Base-by-base conservation (phyloP, 2,888 invertebrate genomes). In the Beris morrisii region DNA sequence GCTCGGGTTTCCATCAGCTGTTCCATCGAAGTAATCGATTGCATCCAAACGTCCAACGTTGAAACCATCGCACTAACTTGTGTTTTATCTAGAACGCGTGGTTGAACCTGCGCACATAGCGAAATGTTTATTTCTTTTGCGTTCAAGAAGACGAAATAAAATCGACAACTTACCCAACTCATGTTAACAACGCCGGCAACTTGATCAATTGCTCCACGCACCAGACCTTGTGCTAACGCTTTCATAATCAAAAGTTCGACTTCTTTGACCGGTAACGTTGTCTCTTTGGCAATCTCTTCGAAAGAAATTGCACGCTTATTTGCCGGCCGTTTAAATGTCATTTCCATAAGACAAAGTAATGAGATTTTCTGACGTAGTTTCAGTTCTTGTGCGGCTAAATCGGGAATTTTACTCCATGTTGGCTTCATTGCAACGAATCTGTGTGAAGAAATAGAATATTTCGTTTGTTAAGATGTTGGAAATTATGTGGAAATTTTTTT, bases 241-340 rank as follows among this genome's bases (percentile, higher is more conserved):
- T 96, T 97, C 98, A 99, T 99, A 1, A 99, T 94, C 53, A 99
- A 83, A 69, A 96, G 84, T 78, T 99, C 99, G 22, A 99, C 95
- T 77, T 95, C 92, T 72, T 91, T 88, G 0, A 88, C 81, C 0
- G 93, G 92, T 66, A 97, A 83, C 71, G 91, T 86, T 4, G 97
- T 93, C 76, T 93, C 93, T 38, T 84, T 83, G 0, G 97, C 88
- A 64, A 99, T 97, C 78, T 97, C 97, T 0, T 86, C 84, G 81
- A 99, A 99, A 0, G 93, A 87, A 66, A 99, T 83, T 75, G 92
- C 90, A 66, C 91, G 84, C 72, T 93, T 88, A 58, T 93, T 93
- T 0, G 96, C 92, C 0, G 95, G 90, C 59, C 97, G 88, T 77
- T 93, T 93, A 77, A 98, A 96, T 0, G 98, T 96, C 95, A 98